Conservation (phyloP, 2,797 vertebrate species). For the Podargus strigoides region DNA sequence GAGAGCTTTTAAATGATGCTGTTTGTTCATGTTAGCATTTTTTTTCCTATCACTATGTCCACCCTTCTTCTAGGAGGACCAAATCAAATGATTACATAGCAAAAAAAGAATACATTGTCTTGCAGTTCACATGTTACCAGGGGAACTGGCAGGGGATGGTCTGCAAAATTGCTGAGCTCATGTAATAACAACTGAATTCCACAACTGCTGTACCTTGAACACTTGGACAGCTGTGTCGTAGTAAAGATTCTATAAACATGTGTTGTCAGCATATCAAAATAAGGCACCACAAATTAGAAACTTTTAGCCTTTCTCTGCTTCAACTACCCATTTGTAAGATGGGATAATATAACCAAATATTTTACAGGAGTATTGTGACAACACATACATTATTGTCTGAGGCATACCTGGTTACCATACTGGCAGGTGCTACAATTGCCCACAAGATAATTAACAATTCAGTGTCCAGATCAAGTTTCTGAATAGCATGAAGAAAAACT, state of each 20-base stretch:
- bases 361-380: not conserved
- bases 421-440: not conserved
- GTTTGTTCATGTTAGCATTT: not conserved
- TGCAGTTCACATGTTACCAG: not conserved
- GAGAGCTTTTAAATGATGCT: conserved; percentile 31
- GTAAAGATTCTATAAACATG: not conserved
- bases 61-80: not conserved
- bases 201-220: not conserved
- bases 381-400: not conserved
- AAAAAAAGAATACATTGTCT: not conserved
- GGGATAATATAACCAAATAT: not conserved
- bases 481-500: not conserved
- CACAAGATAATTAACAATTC: not conserved
- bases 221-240: not conserved
- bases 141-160: not conserved
- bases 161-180: not conserved
- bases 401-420: not conserved
- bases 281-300: not conserved
- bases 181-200: not conserved
- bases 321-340: not conserved
- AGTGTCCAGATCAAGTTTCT: not conserved
- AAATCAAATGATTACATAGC: not conserved
- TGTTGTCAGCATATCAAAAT: not conserved
- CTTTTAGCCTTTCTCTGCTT: not conserved
- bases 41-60: not conserved